phyloP scores from a whole-genome alignment of 2,113 vertebrate species.

The Oreocharis arfaki region DNA sequence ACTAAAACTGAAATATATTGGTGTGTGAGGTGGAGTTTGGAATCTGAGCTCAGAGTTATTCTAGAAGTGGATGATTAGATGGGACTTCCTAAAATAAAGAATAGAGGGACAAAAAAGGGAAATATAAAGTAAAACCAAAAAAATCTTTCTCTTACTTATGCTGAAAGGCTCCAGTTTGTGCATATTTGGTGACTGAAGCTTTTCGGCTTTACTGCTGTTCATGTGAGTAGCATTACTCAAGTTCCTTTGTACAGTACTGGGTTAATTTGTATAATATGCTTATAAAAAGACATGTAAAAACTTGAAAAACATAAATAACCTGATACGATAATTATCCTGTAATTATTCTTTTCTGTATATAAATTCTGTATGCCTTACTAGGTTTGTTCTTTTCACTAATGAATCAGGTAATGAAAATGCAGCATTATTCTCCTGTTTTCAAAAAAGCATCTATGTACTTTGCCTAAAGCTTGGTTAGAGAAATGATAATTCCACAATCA shows the following conservation, averaged over 20 bases:
- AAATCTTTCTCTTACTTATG: neutral
- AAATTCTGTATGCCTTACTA: neutral
- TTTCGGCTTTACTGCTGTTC: neutral
- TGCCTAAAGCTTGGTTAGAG: neutral
- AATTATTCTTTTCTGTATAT: neutral
- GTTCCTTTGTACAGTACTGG: neutral
- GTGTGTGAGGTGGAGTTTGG: neutral
- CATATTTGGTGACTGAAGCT: neutral
- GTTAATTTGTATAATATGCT: neutral
- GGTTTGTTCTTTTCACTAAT: neutral
- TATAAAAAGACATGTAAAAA: neutral
- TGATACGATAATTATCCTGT: neutral
- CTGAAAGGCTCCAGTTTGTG: neutral
- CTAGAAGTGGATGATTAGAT: neutral
- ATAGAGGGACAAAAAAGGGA: neutral
- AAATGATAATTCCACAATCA: neutral
- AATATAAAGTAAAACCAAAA: neutral
- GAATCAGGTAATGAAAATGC: neutral
- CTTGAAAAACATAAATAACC: neutral
- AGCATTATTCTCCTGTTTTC: neutral
- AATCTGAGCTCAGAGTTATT: neutral
- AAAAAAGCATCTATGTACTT: neutral
- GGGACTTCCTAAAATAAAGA: neutral
- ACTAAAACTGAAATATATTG: neutral
- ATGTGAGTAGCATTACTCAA: neutral